A percentile compares a stretch with the other conserved stretches of the same genome.
Conservation (phyloP, 2,113 vertebrate species). For the Cottus gobio region DNA sequence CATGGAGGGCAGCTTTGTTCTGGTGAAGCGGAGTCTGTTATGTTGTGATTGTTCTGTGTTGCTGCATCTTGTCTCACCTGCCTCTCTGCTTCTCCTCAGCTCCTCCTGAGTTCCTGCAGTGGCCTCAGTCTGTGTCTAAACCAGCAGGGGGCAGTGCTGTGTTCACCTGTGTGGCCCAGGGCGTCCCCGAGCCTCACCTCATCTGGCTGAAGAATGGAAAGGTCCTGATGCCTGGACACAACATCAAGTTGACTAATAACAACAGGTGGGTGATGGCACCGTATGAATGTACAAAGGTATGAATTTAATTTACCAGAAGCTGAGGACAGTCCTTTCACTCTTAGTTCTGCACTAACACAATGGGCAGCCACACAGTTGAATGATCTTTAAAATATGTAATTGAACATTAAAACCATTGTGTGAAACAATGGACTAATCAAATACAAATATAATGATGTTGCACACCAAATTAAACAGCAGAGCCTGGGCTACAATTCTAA, state of each 20-base stretch:
- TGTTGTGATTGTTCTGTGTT: neutral
- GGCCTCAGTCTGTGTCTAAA: constrained; percentile 85
- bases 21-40: neutral
- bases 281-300: too few species aligned
- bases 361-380: too few species aligned
- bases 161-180: constrained; percentile 85
- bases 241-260: constrained; percentile 82
- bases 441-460: too few species aligned
- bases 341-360: too few species aligned
- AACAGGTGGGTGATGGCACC: constrained; percentile 80
- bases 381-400: too few species aligned
- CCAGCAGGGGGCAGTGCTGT: constrained; percentile 81
- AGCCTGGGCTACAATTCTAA: too few species aligned
- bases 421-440: too few species aligned
- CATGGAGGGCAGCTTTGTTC: neutral
- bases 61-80: neutral
- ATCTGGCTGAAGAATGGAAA: constrained; percentile 88
- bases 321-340: neutral
- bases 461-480: too few species aligned
- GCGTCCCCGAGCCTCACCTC: constrained; percentile 81
- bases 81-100: constrained; percentile 56
- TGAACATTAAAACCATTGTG: neutral
- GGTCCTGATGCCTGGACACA: constrained; percentile 78
- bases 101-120: constrained; percentile 85
- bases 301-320: neutral